phyloP scores from a whole-genome alignment of 2,888 invertebrate species.

The Lamellibrachia columna region DNA sequence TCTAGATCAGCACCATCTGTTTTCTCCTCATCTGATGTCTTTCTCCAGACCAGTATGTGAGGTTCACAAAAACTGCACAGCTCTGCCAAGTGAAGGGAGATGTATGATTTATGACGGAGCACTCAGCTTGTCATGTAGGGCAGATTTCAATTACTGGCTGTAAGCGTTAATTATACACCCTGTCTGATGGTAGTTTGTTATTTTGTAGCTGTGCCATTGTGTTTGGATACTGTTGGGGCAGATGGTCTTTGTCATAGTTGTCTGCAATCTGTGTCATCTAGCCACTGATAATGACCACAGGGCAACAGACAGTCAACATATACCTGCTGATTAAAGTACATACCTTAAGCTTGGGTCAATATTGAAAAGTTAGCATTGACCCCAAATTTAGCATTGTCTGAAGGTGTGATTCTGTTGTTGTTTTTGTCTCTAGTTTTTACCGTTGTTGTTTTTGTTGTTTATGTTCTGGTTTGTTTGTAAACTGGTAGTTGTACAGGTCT shows the following conservation, averaged over 20 bases:
- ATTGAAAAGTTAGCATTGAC: background rate
- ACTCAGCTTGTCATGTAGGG: background rate
- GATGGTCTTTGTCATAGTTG: background rate
- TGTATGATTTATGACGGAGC: background rate
- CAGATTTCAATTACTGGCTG: background rate
- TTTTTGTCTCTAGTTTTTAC: background rate
- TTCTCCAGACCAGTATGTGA: background rate
- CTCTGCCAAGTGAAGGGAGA: background rate
- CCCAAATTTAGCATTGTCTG: background rate
- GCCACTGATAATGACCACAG: background rate
- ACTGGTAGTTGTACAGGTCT: background rate
- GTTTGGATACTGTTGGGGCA: background rate
- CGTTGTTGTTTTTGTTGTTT: background rate
- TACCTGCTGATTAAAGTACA: background rate
- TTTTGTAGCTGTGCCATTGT: background rate
- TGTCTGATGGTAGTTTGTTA: background rate
- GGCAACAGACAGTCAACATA: background rate
- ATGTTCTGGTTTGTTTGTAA: background rate
- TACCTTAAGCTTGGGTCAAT: background rate
- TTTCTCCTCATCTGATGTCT: background rate
- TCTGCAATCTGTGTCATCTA: background rate
- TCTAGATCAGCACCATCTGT: background rate
- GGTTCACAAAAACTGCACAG: background rate
- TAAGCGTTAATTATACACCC: slow-evolving; percentile 11
- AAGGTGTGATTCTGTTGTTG: background rate